Evolutionary conservation across 2,113 vertebrate species (phyloP), one percentile per base, ranked within the genome.

Genomic region (Psilopsiagon aurifrons): DNA sequence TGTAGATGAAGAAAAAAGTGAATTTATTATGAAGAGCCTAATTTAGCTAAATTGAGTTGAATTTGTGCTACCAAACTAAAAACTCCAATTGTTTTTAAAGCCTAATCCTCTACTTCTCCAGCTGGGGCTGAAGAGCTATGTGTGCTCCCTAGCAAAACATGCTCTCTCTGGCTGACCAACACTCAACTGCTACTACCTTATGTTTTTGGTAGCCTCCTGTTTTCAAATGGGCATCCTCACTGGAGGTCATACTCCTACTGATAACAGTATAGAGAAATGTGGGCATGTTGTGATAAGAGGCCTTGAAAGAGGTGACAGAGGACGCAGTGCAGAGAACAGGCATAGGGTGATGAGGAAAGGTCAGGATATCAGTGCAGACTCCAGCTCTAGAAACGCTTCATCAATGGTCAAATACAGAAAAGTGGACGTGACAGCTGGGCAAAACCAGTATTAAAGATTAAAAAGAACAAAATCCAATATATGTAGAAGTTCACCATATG

Each of bases 1-100:
- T 6, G 19, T 35, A 73, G 44, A 54, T 41, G 75, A 84, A 95
- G 86, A 75, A 93, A 91, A 89, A 95, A 95, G 93, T 86, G 93
- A 95, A 97, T 95, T 93, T 96, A 92, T 96, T 87, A 96, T 94
- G 84, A 97, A 91, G n/a, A 39, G 14, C 76, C 51, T 94, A 86
- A 92, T 94, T 93, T 95, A 94, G 47, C 64, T 88, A 47, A 91
- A 77, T 29, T 35, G 44, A 67, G 6, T 90, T 86, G 64, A 92
- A 51, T 83, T n/a, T 51, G 8, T 37, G 27, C 67, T 89, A 77
- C 41, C 27, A 80, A 82, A 44, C 39, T 37, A 47, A 67, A 70
- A 92, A 31, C 17, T 81, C 59, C 31, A 13, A 2, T 33, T 59
- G 31, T 17, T 81, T 94, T 86, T 35, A 24, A 86, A 67, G 46